phyloP scores from a whole-genome alignment of 1,140 invertebrate species.

The Drosophila orosa region DNA sequence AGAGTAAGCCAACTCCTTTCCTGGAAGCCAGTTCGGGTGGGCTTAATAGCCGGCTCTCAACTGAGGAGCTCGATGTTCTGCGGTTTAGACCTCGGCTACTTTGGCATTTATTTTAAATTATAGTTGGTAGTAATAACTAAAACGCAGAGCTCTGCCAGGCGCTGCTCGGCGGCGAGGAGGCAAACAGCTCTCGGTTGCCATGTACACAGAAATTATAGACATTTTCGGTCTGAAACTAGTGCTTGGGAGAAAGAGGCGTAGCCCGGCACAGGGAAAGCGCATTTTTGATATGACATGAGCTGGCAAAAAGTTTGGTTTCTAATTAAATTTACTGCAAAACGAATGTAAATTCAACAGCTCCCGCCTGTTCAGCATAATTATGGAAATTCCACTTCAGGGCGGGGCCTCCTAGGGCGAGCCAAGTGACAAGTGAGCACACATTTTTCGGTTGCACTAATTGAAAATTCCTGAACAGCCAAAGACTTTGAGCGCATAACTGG shows the following conservation, averaged over 20 bases:
- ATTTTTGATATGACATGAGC: slow-evolving; percentile 41
- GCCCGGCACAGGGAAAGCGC: not conserved
- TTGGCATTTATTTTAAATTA: slow-evolving; percentile 82
- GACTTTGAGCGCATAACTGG: slow-evolving; percentile 32
- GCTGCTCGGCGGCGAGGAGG: not conserved
- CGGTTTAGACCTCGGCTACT: slow-evolving; percentile 75
- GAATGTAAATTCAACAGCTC: slow-evolving; percentile 56
- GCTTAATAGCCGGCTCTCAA: slow-evolving; percentile 61
- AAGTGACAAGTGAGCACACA: slow-evolving; percentile 46
- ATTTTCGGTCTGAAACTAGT: slow-evolving; percentile 50
- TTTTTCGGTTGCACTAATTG: slow-evolving; percentile 68
- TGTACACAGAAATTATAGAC: slow-evolving; percentile 73
- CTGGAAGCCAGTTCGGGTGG: slow-evolving; percentile 26
- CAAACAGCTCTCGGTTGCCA: slow-evolving; percentile 45
- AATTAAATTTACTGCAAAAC: slow-evolving; percentile 65
- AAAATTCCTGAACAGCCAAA: slow-evolving; percentile 63
- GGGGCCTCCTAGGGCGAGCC: not conserved
- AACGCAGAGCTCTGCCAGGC: slow-evolving; percentile 46
- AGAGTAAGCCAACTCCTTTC: slow-evolving; percentile 14
- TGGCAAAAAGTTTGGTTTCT: slow-evolving; percentile 33
- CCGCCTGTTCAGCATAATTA: slow-evolving; percentile 71
- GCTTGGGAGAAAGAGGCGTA: slow-evolving; percentile 24
- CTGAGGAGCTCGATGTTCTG: slow-evolving; percentile 52
- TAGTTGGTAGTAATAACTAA: slow-evolving; percentile 79
- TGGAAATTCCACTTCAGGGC: slow-evolving; percentile 53